Base-by-base conservation (phyloP, 92 coral and sea anemone species). In the Actinostola sp. region DNA sequence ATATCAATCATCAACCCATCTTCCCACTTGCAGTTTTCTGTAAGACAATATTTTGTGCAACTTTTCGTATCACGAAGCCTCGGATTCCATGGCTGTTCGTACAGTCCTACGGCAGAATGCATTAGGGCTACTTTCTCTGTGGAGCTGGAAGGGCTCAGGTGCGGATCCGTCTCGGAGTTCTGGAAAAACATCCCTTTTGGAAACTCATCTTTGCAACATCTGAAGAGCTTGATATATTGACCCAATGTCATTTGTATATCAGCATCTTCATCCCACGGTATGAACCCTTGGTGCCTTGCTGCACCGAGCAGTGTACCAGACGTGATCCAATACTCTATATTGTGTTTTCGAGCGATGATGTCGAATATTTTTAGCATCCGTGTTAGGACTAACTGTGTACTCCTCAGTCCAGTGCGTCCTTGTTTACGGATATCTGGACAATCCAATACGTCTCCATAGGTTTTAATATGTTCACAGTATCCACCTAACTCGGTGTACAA, bases 1-100 rank as follows among this genome's bases (percentile, higher is more conserved):
- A 86, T 63, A 41, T 86, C 92, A 3, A 86, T 52, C 88, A 82
- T 77, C 7, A 86, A 73, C 21, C 92, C 92, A 61, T 86, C 92
- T 34, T 71, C 88, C 92, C 92, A 86, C 2, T 71, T 43, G 43
- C 92, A 86, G 14, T 48, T 74, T 3, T 82, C 43, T 32, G n/a
- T 9, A 11, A 81, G 63, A 36, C 92, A 86, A 43, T 64, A 77
- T 20, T 71, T 70, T 24, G 84, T 71, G 33, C 92, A 82, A 50
- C 92, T 86, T 12, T 52, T 38, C 6, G 20, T 65, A 71, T 86
- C 92, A 25, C 92, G 26, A 6, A 86, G 55, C 19, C 92, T 74
- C 7, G 75, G 88, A 45, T 86, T 82, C 68, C 63, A 44, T 1
- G 79, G 66, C 12, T 5, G 15, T 34, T 13, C 15, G 59, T 82